phyloP scores from a whole-genome alignment of 37 sponge, comb jelly and placozoan species.

The Spongia lamella region DNA sequence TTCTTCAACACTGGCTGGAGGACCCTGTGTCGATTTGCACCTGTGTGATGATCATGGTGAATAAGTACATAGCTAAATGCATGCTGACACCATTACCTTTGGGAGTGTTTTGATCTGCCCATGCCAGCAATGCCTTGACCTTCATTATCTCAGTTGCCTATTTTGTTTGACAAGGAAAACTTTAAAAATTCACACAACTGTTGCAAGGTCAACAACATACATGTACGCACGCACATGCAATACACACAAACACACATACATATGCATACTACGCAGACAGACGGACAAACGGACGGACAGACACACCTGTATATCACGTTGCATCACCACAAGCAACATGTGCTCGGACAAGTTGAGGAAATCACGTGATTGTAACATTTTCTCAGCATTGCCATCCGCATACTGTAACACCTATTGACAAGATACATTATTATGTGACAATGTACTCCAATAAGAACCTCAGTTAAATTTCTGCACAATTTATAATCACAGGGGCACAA shows the following conservation, averaged over 20 bases:
- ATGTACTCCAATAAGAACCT: neutral
- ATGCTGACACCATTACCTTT: neutral
- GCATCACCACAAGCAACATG: slow-evolving; percentile 71
- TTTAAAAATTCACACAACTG: neutral
- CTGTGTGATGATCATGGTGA: slow-evolving; percentile 9
- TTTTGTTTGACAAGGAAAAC: neutral
- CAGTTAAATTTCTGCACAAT: too few species aligned
- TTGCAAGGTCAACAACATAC: neutral
- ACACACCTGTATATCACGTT: slow-evolving; percentile 33
- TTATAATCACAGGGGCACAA: too few species aligned
- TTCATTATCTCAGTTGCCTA: slow-evolving; percentile 61
- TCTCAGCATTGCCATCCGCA: slow-evolving; percentile 71
- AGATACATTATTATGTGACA: neutral
- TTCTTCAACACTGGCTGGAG: slow-evolving; percentile 66
- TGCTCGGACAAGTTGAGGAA: slow-evolving; percentile 70
- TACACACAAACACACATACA: neutral
- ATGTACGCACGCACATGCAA: too few species aligned
- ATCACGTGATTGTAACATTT: slow-evolving; percentile 49
- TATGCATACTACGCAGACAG: neutral
- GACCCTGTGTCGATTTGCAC: slow-evolving; percentile 60
- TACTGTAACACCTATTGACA: slow-evolving; percentile 61
- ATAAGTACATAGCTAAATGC: neutral
- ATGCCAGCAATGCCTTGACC: slow-evolving; percentile 88
- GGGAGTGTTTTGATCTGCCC: slow-evolving; percentile 75
- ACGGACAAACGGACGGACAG: neutral